Base-by-base conservation (phyloP, 2,113 vertebrate genomes). In the Typhlomys cinereus region DNA sequence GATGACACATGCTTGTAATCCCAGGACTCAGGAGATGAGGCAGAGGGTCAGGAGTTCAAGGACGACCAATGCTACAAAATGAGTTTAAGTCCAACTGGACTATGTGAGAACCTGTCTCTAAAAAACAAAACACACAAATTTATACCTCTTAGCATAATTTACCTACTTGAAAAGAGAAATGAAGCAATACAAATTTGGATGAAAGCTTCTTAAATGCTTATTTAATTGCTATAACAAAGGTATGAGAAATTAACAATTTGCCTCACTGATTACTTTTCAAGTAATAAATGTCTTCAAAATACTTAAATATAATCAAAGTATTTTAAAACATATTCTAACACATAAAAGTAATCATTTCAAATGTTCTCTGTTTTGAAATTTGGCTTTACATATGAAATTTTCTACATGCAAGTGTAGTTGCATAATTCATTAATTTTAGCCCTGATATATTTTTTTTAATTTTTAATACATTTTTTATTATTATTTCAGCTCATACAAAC, bases 331-430 rank as follows among this genome's bases (percentile, higher is more conserved):
- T n/a, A 29, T 71, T 36, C 34, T 71, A 79, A 25, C 84, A 61
- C 82, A 54, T 88, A 18, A 86, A 94, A 92, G 79, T 78, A 85
- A n/a, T 57, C 41, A 87, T 71, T 14, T 83, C n/a, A 69, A 31
- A 74, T 82, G 8, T 89, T 61, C 70, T 39, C 21, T n/a, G 20
- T n/a, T 75, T 62, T 93, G 52, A 75, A n/a, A 5, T 93, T n/a
- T 62, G n/a, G 69, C 12, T 88, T 87, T 78, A 25, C 2, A 20
- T 41, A 57, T 39, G 14, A 76, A 76, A 70, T 78, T 85, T 5
- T 64, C 36, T 57, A 70, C 36, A 73, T 54, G 64, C 29, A 76
- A 69, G 14, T 52, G n/a, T 8, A 75, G 41, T 34, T 82, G 2
- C 70, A 34, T 34, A 41, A 7, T 64, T 71, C n/a, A 83, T 17